phyloP scores from a whole-genome alignment of 2,888 invertebrate genomes.

The Chloromyia formosa region DNA sequence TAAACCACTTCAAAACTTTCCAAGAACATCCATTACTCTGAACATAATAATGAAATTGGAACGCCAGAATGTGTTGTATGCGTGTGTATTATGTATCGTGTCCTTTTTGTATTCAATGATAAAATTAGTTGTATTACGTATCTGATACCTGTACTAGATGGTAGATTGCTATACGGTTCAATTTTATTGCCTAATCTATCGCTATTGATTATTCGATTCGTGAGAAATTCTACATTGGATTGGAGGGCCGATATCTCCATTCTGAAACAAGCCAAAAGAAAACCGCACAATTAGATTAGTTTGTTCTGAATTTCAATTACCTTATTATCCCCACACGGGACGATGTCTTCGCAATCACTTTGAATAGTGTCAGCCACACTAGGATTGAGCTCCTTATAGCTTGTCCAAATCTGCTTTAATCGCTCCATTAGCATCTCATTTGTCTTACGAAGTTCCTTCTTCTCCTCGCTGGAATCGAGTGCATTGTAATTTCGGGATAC shows the following conservation, averaged over 20 bases:
- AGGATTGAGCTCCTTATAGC: constrained; percentile 58
- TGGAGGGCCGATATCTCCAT: constrained; percentile 64
- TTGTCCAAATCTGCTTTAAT: constrained; percentile 61
- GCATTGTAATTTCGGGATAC: background rate
- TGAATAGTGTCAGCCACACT: background rate
- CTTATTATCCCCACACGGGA: background rate
- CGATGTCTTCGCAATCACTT: constrained; percentile 8
- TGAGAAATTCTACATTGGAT: constrained; percentile 64
- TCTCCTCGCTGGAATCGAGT: constrained; percentile 56
- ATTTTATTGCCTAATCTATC: constrained; percentile 53
- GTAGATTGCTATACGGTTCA: constrained; percentile 47
- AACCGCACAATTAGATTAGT: constrained; percentile 52
- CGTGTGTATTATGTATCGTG: background rate
- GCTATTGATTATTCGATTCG: constrained; percentile 62
- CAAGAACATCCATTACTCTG: too few relatives aligned
- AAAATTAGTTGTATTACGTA: background rate
- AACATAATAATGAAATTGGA: background rate
- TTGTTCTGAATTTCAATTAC: constrained; percentile 11
- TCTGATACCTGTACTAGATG: constrained; percentile 45
- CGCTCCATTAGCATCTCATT: constrained; percentile 63
- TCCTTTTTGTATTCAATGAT: background rate
- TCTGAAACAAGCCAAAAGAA: constrained; percentile 54
- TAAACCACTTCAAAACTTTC: too few relatives aligned
- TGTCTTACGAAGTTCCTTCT: constrained; percentile 59
- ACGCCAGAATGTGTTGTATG: background rate